These are phyloP conservation scores for Zosterops borbonicus DNA, from an alignment of 2,113 vertebrate genomes.

Conservation along the genomic window DNA sequence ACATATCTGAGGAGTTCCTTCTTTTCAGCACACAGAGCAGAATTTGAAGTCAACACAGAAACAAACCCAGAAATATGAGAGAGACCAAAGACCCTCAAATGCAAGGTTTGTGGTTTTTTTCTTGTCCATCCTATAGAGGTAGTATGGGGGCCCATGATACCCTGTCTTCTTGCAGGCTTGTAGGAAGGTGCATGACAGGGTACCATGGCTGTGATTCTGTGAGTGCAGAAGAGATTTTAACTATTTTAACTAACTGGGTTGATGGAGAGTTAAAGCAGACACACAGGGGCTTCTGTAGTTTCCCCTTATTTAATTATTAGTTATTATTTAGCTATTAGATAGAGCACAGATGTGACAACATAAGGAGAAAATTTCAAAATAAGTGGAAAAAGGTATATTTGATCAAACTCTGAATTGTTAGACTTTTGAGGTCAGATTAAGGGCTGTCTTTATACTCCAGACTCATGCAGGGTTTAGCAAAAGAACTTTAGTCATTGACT, in stretches of 20 bases:
- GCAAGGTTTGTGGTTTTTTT: background rate
- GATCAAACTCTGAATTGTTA: background rate
- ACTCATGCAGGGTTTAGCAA: background rate
- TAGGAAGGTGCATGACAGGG: background rate
- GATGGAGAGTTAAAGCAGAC: background rate
- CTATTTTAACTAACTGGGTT: background rate
- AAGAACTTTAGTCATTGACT: background rate
- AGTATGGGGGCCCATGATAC: background rate
- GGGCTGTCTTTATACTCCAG: background rate
- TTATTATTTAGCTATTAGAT: background rate
- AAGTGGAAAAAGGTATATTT: background rate
- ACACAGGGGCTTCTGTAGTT: background rate
- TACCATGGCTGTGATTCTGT: background rate
- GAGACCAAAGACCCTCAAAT: background rate
- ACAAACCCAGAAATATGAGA: background rate
- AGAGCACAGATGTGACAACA: background rate
- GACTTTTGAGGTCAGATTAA: background rate
- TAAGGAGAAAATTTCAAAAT: background rate
- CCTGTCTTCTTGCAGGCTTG: background rate
- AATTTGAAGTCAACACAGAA: background rate
- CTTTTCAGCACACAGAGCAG: background rate
- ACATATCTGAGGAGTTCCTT: background rate
- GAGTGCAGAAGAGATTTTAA: background rate
- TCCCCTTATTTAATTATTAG: constrained; percentile 3
- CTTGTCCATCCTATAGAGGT: background rate